Percentiles rank a stretch among this genome's conserved stretches.
phyloP scores from a whole-genome alignment of 1,140 invertebrate species.

The Trachelipus rathkii region DNA sequence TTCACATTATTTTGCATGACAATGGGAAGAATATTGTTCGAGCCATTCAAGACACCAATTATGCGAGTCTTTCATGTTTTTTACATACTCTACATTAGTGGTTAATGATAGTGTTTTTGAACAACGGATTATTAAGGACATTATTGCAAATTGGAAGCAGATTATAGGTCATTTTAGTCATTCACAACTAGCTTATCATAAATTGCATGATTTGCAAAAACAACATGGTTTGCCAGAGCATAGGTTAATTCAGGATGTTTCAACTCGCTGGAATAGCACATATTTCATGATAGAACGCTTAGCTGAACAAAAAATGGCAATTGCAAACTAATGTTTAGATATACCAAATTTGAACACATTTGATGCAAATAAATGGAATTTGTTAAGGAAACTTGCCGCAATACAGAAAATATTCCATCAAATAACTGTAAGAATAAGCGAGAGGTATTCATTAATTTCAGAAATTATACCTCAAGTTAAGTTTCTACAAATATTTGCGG shows the following conservation, averaged over 20 bases:
- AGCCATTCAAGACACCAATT: slow-evolving; percentile 19
- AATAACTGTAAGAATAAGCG: neutral
- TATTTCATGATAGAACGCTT: slow-evolving; percentile 45
- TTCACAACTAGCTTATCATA: slow-evolving; percentile 22
- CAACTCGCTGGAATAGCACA: too few relatives aligned
- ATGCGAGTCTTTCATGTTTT: slow-evolving; percentile 23
- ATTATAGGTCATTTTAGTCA: slow-evolving; percentile 26
- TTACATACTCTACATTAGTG: slow-evolving; percentile 30
- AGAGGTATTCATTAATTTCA: neutral
- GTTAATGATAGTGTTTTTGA: slow-evolving; percentile 26
- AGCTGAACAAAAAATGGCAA: slow-evolving; percentile 39
- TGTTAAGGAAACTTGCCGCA: neutral
- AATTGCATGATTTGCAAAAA: slow-evolving; percentile 39
- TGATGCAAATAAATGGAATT: neutral
- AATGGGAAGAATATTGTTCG: slow-evolving; percentile 26
- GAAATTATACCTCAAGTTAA: neutral
- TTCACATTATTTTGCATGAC: slow-evolving; percentile 26
- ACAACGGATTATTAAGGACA: slow-evolving; percentile 32
- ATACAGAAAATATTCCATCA: neutral
- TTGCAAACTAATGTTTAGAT: slow-evolving; percentile 25
- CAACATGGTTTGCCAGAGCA: slow-evolving; percentile 36
- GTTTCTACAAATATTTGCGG: neutral
- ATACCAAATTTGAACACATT: neutral
- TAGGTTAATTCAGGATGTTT: slow-evolving; percentile 45
- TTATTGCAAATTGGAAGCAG: too few relatives aligned